Conservation (phyloP, 2,888 invertebrate species). For the Drosophila limbata region DNA sequence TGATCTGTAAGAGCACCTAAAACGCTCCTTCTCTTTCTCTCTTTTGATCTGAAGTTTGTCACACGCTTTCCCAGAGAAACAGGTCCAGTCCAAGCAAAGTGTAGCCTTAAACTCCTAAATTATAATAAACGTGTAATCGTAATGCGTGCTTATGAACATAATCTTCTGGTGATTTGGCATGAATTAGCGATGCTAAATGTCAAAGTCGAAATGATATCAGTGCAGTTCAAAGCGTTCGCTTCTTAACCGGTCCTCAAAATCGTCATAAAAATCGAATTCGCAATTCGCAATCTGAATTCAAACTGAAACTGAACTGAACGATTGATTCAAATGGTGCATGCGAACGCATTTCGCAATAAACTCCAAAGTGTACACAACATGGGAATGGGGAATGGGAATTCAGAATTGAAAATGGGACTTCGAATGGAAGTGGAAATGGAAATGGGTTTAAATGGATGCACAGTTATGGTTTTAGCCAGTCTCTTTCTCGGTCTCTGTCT, state of each 20-base stretch:
- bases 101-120: slow-evolving; percentile 76
- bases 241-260: slow-evolving; percentile 54
- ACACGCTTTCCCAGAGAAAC: slow-evolving; percentile 53
- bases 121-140: slow-evolving; percentile 84
- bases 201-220: slow-evolving; percentile 68
- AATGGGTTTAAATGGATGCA: slow-evolving; percentile 48
- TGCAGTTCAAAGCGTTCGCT: slow-evolving; percentile 52
- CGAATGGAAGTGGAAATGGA: slow-evolving; percentile 26
- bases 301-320: slow-evolving; percentile 43
- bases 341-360: slow-evolving; percentile 78
- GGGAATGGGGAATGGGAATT: slow-evolving; percentile 33
- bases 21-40: not conserved
- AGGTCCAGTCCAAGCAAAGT: slow-evolving; percentile 7
- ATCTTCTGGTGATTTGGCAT: slow-evolving; percentile 81
- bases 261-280: slow-evolving; percentile 60
- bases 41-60: slow-evolving; percentile 25
- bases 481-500: slow-evolving; percentile 10
- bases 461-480: slow-evolving; percentile 37
- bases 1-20: slow-evolving; percentile 38
- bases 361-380: slow-evolving; percentile 65
- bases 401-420: slow-evolving; percentile 14
- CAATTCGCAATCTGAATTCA: slow-evolving; percentile 34
- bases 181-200: slow-evolving; percentile 83
- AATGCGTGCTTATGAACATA: slow-evolving; percentile 83
- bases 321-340: slow-evolving; percentile 78